Evolutionary conservation across 2,797 vertebrate species (phyloP).

Genomic region (Parauchenoglanis punctatus): DNA sequence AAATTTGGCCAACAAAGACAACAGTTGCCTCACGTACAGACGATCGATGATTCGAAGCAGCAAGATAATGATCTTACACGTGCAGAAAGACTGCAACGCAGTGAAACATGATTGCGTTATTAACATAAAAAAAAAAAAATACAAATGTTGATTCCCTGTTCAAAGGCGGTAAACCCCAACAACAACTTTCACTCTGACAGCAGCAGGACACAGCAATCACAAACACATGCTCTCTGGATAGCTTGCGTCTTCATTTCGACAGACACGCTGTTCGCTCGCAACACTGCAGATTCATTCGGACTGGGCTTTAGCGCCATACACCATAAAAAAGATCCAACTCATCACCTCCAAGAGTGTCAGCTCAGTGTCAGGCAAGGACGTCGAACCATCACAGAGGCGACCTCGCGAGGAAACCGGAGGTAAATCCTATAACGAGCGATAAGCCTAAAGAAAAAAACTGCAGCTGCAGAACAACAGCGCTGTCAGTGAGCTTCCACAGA

Average conservation of each 20-base stretch:
- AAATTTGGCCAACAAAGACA: slow-evolving; percentile 51
- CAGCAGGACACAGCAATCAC: background rate
- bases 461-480: background rate
- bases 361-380: background rate
- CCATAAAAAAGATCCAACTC: background rate
- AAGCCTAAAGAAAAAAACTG: background rate
- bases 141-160: background rate
- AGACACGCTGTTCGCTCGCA: background rate
- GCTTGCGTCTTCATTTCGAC: background rate
- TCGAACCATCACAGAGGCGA: background rate
- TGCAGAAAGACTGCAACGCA: slow-evolving; percentile 25
- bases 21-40: slow-evolving; percentile 51
- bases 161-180: background rate
- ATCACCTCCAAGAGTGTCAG: background rate
- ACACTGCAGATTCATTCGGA: background rate
- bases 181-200: background rate
- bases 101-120: slow-evolving; percentile 27
- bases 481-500: background rate
- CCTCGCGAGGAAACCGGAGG: background rate
- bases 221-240: background rate
- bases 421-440: background rate
- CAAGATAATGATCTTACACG: slow-evolving; percentile 37
- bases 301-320: background rate
- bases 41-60: slow-evolving; percentile 30
- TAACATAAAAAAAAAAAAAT: slow-evolving; percentile 14